Percentiles rank a stretch among this genome's conserved stretches.
These are phyloP conservation scores for Polyergus mexicanus DNA, from an alignment of 1,140 invertebrate genomes.

Conservation along the genomic window DNA sequence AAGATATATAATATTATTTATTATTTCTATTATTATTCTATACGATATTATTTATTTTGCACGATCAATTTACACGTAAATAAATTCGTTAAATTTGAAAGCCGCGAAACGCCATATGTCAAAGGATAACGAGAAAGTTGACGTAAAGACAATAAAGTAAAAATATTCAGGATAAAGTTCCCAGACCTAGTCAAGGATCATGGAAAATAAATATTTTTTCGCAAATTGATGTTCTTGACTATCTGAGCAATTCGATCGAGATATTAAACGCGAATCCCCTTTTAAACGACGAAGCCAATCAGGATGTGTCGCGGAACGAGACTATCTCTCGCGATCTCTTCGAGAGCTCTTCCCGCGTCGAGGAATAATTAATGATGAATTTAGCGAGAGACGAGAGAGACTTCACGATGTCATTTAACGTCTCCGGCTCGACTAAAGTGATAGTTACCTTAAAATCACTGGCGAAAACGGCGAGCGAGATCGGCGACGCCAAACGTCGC, in stretches of 20 bases:
- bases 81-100: neutral
- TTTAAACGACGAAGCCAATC: constrained; percentile 45
- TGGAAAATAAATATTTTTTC: constrained; percentile 46
- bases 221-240: constrained; percentile 24
- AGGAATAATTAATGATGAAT: constrained; percentile 31
- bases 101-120: neutral
- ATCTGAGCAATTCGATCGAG: constrained; percentile 1
- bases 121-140: constrained; percentile 64
- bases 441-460: constrained; percentile 8
- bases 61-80: too few relatives aligned
- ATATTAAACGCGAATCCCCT: neutral
- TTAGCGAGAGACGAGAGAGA: constrained; percentile 26
- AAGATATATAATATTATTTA: neutral
- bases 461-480: constrained; percentile 9
- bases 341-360: neutral
- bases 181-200: neutral
- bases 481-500: neutral
- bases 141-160: constrained; percentile 30
- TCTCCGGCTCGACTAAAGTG: constrained; percentile 45
- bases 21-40: too few relatives aligned
- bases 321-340: constrained; percentile 7
- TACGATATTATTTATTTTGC: too few relatives aligned
- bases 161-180: neutral
- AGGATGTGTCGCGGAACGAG: neutral
- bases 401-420: constrained; percentile 70